Conservation (phyloP, 2,113 vertebrate genomes). For the Heterochromis multidens region DNA sequence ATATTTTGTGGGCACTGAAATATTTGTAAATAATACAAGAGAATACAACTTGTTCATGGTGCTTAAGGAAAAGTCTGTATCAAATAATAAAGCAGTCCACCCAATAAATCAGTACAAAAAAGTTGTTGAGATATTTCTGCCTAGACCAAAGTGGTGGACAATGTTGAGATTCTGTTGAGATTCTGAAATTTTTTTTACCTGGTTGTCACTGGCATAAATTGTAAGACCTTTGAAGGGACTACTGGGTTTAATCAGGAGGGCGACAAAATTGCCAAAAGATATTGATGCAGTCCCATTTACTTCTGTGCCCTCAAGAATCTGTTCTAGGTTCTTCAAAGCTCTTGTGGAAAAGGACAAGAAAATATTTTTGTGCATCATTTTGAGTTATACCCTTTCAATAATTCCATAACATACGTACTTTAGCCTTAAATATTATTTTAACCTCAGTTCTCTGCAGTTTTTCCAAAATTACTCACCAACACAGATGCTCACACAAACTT, state of each 20-base stretch:
- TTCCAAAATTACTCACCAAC: background rate
- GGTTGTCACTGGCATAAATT: background rate
- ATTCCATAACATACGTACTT: background rate
- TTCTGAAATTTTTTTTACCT: background rate
- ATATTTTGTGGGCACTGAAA: background rate
- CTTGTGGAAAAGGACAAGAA: background rate
- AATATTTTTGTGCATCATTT: background rate
- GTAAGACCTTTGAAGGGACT: background rate
- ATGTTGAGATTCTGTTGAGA: background rate
- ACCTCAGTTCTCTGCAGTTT: background rate
- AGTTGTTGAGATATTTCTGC: background rate
- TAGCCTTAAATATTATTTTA: background rate
- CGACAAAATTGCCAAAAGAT: background rate
- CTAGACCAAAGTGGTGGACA: background rate
- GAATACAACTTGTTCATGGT: background rate
- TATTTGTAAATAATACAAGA: background rate
- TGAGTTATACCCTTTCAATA: background rate
- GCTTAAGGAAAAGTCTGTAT: background rate
- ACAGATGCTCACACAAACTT: background rate
- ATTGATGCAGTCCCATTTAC: background rate
- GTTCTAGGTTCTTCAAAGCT: background rate
- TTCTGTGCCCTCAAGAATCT: accelerated
- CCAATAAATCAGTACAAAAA: too few relatives aligned
- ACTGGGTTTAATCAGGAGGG: background rate
- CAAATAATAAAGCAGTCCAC: too few relatives aligned